A percentile compares a stretch with the other conserved stretches of the same genome.
Conservation (phyloP, 2,797 vertebrate genomes). For the Notoglanidium macrostoma region DNA sequence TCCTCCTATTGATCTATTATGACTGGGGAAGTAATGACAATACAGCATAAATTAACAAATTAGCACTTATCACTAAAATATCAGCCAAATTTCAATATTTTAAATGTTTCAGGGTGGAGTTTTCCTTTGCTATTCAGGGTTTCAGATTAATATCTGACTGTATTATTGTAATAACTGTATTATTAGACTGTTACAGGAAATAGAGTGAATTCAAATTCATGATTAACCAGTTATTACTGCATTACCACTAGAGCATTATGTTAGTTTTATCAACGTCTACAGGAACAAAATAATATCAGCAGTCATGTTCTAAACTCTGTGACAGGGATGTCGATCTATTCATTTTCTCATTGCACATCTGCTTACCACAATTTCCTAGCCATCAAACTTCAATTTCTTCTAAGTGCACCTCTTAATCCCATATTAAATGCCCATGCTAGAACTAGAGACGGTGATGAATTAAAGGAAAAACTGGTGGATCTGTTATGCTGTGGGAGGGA, state of each 20-base stretch:
- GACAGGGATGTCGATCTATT: background rate
- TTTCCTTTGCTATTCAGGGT: background rate
- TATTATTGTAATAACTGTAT: background rate
- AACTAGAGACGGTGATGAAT: background rate
- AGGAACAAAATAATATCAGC: background rate
- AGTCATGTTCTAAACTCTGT: background rate
- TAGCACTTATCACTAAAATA: background rate
- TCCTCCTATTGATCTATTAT: background rate
- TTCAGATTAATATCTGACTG: background rate
- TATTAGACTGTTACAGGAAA: background rate
- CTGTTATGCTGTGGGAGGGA: background rate
- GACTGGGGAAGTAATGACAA: background rate
- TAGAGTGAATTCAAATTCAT: background rate
- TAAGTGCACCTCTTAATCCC: background rate
- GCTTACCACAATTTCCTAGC: background rate
- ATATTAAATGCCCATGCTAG: background rate
- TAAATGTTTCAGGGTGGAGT: background rate
- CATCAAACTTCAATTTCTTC: background rate
- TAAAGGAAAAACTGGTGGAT: background rate
- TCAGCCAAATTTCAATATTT: background rate
- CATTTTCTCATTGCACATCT: background rate
- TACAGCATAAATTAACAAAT: background rate
- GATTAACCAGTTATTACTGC: too few relatives aligned
- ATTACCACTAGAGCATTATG: background rate
- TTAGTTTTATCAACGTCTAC: background rate